phyloP scores from a whole-genome alignment of 2,797 vertebrate species.

The Anas acuta region DNA sequence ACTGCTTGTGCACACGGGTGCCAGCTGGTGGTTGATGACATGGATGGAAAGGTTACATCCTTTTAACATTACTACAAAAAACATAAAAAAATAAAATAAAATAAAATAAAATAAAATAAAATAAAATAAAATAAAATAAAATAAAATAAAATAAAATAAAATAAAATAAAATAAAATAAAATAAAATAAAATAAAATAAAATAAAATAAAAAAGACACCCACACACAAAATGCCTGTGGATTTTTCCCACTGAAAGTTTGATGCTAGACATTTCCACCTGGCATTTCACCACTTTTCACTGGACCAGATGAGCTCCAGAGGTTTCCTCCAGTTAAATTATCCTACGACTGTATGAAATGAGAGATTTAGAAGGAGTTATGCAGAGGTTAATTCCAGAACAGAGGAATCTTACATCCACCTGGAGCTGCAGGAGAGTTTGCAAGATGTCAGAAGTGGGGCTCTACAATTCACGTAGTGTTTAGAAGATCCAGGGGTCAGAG shows the following conservation, averaged over 20 bases:
- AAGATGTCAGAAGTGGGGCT: neutral
- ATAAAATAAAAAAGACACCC: too few species aligned
- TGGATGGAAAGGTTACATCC: neutral
- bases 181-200: too few species aligned
- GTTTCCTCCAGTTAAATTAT: neutral
- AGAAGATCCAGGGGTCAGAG: neutral
- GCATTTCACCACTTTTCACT: neutral
- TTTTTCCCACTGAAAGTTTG: neutral
- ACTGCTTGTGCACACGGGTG: neutral
- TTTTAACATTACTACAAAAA: neutral
- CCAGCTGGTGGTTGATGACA: neutral
- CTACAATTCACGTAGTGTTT: too few species aligned
- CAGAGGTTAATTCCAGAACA: neutral
- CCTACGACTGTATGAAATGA: neutral
- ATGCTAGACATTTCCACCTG: too few species aligned
- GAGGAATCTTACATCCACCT: neutral
- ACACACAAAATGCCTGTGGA: too few species aligned
- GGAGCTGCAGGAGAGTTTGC: neutral
- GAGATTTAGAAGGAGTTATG: neutral
- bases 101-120: too few species aligned
- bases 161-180: too few species aligned
- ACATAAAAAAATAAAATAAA: too few species aligned
- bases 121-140: too few species aligned
- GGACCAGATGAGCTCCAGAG: neutral
- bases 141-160: too few species aligned